These are phyloP conservation scores for Littorina saxatilis DNA, from an alignment of 1,140 invertebrate species.

Conservation along the genomic window DNA sequence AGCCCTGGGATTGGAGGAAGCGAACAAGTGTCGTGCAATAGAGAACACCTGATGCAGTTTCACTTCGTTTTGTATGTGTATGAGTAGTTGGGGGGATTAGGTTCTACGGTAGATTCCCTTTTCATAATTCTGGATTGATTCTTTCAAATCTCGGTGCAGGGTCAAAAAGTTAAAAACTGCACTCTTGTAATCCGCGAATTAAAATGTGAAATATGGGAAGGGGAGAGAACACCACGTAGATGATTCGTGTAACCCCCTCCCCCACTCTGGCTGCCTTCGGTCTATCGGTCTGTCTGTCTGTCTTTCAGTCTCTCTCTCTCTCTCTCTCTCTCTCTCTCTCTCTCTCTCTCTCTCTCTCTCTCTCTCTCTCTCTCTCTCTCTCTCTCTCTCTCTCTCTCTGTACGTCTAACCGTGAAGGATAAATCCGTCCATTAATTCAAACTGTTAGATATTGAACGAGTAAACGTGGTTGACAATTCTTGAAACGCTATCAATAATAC, in stretches of 20 bases:
- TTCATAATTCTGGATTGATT: no score
- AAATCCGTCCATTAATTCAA: neutral
- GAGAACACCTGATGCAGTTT: no score
- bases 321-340: neutral
- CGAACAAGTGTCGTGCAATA: no score
- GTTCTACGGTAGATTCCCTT: no score
- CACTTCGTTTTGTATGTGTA: no score
- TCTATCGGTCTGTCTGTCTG: slow-evolving; percentile 9
- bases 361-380: neutral
- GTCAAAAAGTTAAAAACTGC: no score
- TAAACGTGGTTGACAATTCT: neutral
- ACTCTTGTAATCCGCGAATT: no score
- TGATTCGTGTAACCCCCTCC: neutral
- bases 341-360: slow-evolving; percentile 14
- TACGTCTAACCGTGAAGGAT: neutral
- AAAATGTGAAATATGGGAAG: no score
- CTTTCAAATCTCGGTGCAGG: no score
- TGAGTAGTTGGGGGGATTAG: no score
- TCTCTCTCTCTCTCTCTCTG: neutral
- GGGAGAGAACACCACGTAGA: no score
- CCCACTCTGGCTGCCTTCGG: neutral
- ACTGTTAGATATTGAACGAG: neutral
- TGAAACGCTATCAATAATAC: neutral
- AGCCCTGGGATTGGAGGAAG: no score
- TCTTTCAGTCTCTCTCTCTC: slow-evolving; percentile 28